A percentile compares a stretch with the other conserved stretches of the same genome.
Conservation (phyloP, 2,113 vertebrate genomes). For the Phrynosoma blainvillii region DNA sequence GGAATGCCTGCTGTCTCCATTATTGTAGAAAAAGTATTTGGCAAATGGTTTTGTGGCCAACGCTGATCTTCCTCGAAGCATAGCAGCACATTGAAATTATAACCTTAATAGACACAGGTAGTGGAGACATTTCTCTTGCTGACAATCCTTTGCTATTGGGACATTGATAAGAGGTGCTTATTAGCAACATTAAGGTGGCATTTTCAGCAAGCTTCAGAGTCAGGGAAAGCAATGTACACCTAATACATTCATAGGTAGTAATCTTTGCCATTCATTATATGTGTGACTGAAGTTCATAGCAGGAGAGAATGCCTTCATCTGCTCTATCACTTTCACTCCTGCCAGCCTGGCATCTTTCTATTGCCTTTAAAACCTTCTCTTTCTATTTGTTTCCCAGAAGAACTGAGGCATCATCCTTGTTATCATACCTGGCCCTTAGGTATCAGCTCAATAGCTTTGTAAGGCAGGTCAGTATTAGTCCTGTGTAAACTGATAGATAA, state of each 20-base stretch:
- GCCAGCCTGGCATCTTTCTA: constrained; percentile 41
- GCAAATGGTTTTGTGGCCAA: constrained; percentile 39
- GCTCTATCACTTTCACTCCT: constrained; percentile 8
- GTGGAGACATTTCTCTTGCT: constrained; percentile 27
- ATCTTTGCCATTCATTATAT: constrained; percentile 18
- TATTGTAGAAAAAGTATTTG: constrained; percentile 11
- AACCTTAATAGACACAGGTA: constrained; percentile 10
- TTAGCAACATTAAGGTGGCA: neutral
- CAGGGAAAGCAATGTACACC: neutral
- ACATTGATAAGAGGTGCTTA: constrained; percentile 15
- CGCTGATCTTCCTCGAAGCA: constrained; percentile 3
- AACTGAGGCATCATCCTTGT: neutral
- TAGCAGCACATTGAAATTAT: constrained; percentile 8
- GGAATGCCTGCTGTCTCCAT: constrained; percentile 10
- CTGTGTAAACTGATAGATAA: no score
- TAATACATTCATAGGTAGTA: constrained; percentile 24
- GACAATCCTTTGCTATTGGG: constrained; percentile 9
- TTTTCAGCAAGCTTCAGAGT: constrained; percentile 14
- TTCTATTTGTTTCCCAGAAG: constrained; percentile 22
- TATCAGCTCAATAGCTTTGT: neutral
- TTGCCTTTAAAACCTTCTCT: constrained; percentile 24
- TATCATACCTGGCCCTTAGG: neutral
- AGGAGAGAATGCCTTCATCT: constrained; percentile 19
- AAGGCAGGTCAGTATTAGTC: neutral
- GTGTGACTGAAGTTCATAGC: constrained; percentile 1